Base-by-base conservation (phyloP, 2,797 vertebrate genomes). In the Ficedula albicollis region DNA sequence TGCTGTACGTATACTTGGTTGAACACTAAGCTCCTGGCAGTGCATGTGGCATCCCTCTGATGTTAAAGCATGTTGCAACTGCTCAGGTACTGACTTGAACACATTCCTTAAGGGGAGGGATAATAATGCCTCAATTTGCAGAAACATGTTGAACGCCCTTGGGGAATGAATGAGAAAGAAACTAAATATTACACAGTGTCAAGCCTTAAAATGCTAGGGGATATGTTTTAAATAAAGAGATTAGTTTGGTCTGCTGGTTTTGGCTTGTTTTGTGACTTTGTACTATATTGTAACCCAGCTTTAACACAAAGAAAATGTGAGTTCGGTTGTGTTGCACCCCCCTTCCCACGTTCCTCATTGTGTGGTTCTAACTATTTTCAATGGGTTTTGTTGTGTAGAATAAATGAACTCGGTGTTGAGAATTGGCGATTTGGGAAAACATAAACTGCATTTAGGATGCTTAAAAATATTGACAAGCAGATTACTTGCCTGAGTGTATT, bases 41-140 rank as follows among this genome's bases (percentile, higher is more conserved):
- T 25, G 67, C 22, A 30, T 56, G n/a, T 67, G 84, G 74, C 56
- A 66, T 79, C 82, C 30, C 63, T 70, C 60, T 80, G 88, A 78
- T 92, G 89, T 96, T 95, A 89, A 96, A 96, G 97, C 96, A 51
- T 64, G 93, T 97, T 96, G 68, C 70, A 75, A 64, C 69, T 5
- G 26, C 55, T 97, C 98, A 96, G 97, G 98, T 95, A 64, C 52
- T 79, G 84, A 93, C 98, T 95, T 51, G 98, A 97, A 77, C 36
- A 19, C 94, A 96, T 92, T 94, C 97, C 95, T 95, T 56, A 73
- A 76, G 89, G 95, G 92, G 68, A 90, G 90, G 89, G 82, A 81
- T 52, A 46, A 41, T 13, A 29, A 43, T 66, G 59, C 89, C 89
- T 94, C 32, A 38, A 11, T 93, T 75, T 94, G 97, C 89, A 52